phyloP scores from a whole-genome alignment of 2,888 invertebrate species.

The Limnephilus marmoratus region DNA sequence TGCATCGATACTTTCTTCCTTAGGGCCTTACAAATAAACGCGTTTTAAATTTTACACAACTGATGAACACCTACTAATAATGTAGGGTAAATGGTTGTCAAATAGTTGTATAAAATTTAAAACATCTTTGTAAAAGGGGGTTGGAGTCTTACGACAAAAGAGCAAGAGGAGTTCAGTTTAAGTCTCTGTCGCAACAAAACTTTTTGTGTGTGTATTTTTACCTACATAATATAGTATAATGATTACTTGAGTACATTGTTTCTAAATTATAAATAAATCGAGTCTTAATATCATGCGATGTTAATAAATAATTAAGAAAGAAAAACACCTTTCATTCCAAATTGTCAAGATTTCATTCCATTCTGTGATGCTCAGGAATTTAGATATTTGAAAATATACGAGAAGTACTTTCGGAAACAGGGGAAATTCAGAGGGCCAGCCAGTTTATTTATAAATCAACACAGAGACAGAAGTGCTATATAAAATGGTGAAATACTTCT shows the following conservation, averaged over 20 bases:
- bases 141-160: background rate
- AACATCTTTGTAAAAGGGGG: too few species aligned
- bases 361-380: background rate
- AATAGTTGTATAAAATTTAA: too few species aligned
- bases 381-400: background rate
- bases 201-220: background rate
- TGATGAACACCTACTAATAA: too few species aligned
- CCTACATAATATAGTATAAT: background rate
- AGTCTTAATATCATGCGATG: too few species aligned
- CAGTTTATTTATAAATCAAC: background rate
- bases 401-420: background rate
- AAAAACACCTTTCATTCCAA: background rate
- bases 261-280: background rate
- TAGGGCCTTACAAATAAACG: background rate
- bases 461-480: background rate
- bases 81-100: too few species aligned
- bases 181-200: too few species aligned
- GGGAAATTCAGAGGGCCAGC: background rate
- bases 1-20: background rate
- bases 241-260: background rate
- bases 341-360: background rate
- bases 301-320: too few species aligned
- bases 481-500: background rate
- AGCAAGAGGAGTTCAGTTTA: too few species aligned
- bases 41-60: too few species aligned